phyloP scores from a whole-genome alignment of 2,888 invertebrate genomes.

The Calameuta idolon region DNA sequence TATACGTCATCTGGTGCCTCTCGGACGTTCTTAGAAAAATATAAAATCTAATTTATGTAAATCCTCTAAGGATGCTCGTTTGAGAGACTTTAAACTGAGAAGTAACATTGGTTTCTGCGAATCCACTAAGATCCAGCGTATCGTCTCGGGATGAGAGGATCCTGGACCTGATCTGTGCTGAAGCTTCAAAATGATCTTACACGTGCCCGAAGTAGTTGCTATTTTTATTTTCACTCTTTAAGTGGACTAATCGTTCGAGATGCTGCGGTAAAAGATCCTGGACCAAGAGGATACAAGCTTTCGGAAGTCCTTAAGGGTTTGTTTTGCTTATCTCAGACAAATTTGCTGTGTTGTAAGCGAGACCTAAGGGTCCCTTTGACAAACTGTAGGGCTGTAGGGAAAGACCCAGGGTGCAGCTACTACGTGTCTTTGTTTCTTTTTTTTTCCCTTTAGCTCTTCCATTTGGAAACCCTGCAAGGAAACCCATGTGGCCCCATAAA shows the following conservation, averaged over 20 bases:
- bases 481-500: constrained; percentile 30
- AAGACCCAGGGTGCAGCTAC: constrained; percentile 24
- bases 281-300: not conserved
- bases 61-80: constrained; percentile 45
- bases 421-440: not conserved
- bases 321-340: constrained; percentile 65
- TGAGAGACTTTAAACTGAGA: not conserved
- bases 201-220: not conserved
- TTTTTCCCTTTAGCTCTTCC: not conserved
- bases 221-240: not conserved
- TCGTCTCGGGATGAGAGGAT: not conserved
- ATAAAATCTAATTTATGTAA: constrained; percentile 66
- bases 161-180: not conserved
- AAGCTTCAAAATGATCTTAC: not conserved
- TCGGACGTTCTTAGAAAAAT: not conserved
- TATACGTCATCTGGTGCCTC: not conserved
- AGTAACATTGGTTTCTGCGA: not conserved
- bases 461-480: not conserved
- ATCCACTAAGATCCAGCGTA: not conserved
- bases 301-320: constrained; percentile 47
- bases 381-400: constrained; percentile 53
- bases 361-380: constrained; percentile 62
- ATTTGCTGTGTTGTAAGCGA: constrained; percentile 65
- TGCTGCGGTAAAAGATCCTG: not conserved
- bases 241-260: not conserved